Conservation (phyloP, 2,888 invertebrate genomes). For the Pachymerium ferrugineum region DNA sequence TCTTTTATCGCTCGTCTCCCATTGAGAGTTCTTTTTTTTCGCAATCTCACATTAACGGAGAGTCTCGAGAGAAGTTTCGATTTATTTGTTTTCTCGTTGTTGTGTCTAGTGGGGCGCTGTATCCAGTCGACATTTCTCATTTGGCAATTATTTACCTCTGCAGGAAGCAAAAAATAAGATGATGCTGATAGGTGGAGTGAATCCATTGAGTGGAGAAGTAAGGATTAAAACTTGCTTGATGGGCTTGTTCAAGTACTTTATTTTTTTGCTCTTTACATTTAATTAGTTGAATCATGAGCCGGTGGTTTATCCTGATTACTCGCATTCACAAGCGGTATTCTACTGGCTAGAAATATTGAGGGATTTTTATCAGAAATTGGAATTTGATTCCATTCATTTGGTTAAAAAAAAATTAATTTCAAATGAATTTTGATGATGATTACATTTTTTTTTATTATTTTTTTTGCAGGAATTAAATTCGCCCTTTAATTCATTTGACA, state of each 20-base stretch:
- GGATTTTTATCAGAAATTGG: neutral
- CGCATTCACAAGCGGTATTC: neutral
- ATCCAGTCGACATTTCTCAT: neutral
- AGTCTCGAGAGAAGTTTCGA: neutral
- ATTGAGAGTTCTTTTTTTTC: neutral
- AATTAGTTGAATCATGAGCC: neutral
- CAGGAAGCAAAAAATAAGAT: neutral
- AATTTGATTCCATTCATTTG: constrained; percentile 9
- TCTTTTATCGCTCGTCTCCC: neutral
- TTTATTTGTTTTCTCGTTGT: neutral
- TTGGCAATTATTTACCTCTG: neutral
- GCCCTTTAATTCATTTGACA: constrained; percentile 47
- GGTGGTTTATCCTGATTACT: constrained; percentile 28
- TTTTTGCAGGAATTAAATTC: constrained; percentile 48
- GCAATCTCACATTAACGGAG: neutral
- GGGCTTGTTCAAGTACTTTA: neutral
- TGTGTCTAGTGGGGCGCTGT: neutral
- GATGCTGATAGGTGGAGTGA: neutral
- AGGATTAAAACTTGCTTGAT: neutral
- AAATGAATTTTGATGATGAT: neutral
- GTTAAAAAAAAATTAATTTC: neutral
- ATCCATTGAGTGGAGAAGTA: neutral
- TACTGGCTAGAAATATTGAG: neutral
- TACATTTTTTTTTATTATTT: neutral
- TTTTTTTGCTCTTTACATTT: neutral